Evolutionary conservation across 2,888 invertebrate species (phyloP).

Genomic region (Pachydiplax longipennis): DNA sequence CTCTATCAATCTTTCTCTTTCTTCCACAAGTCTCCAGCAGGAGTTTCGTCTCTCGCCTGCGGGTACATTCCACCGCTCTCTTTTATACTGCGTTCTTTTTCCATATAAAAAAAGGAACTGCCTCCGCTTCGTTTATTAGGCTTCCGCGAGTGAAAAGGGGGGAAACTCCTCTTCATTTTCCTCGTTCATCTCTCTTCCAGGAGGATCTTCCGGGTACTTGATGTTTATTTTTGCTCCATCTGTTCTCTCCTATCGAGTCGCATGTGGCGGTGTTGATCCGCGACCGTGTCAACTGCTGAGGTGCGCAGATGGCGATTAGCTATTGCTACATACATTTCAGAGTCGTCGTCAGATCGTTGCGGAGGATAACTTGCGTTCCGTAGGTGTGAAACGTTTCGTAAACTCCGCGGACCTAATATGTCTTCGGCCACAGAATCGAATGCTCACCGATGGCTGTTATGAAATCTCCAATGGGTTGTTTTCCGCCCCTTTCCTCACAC

Average conservation of each 20-base stretch:
- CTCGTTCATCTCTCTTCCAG: background rate
- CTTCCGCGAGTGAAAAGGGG: background rate
- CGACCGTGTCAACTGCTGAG: background rate
- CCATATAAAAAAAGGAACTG: background rate
- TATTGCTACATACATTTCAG: background rate
- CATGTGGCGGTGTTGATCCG: background rate
- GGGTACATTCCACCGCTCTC: conserved; percentile 21
- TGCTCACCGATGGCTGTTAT: background rate
- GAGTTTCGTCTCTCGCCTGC: background rate
- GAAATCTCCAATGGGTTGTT: background rate
- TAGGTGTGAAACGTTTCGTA: background rate
- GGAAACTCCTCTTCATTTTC: background rate
- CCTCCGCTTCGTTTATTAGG: conserved; percentile 1
- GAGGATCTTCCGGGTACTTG: conserved; percentile 12
- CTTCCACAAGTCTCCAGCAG: background rate
- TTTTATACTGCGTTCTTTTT: background rate
- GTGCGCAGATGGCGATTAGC: background rate
- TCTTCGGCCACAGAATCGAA: background rate
- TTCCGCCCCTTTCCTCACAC: background rate
- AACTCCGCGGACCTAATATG: background rate
- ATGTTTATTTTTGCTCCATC: conserved; percentile 34
- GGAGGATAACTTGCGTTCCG: background rate
- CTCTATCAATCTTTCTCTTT: background rate
- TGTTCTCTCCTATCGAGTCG: background rate
- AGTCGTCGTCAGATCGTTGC: background rate